Conservation (phyloP, 2,888 invertebrate species). For the Drosophila sordidula region DNA sequence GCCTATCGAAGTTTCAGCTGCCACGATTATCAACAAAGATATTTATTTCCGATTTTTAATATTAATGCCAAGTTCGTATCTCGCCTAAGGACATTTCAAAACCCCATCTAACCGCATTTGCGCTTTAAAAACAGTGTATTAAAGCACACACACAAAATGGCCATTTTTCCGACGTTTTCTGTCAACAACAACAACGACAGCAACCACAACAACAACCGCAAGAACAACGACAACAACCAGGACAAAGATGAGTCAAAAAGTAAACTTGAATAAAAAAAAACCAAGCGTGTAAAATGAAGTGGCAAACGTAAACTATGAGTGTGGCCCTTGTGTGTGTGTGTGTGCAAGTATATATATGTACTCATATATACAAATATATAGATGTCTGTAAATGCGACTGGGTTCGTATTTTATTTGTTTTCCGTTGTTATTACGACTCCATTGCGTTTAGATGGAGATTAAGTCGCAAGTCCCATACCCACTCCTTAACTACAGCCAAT, state of each 20-base stretch:
- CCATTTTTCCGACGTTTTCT: conserved; percentile 60
- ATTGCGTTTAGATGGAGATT: conserved; percentile 80
- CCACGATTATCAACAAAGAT: too few species aligned
- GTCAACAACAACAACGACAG: conserved; percentile 8
- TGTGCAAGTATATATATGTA: conserved; percentile 4
- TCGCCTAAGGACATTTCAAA: background rate
- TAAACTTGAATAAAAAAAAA: conserved; percentile 45
- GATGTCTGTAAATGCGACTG: conserved; percentile 23
- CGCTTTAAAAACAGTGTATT: conserved; percentile 16
- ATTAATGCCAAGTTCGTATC: too few species aligned
- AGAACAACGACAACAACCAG: conserved; percentile 13
- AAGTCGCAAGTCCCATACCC: conserved; percentile 58
- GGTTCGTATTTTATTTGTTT: conserved; percentile 70
- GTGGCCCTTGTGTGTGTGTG: conserved; percentile 30
- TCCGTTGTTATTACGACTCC: conserved; percentile 78
- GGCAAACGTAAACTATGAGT: conserved; percentile 75
- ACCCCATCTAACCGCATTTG: background rate
- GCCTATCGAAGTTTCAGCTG: too few species aligned
- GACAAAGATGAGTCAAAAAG: conserved; percentile 58
- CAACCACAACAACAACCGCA: conserved; percentile 28
- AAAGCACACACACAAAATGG: conserved; percentile 47
- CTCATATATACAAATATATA: conserved; percentile 9
- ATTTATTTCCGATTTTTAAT: too few species aligned
- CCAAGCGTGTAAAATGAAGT: conserved; percentile 74
- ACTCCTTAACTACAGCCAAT: background rate